Conservation (phyloP, 2,113 vertebrate species). For the Sturnira hondurensis region DNA sequence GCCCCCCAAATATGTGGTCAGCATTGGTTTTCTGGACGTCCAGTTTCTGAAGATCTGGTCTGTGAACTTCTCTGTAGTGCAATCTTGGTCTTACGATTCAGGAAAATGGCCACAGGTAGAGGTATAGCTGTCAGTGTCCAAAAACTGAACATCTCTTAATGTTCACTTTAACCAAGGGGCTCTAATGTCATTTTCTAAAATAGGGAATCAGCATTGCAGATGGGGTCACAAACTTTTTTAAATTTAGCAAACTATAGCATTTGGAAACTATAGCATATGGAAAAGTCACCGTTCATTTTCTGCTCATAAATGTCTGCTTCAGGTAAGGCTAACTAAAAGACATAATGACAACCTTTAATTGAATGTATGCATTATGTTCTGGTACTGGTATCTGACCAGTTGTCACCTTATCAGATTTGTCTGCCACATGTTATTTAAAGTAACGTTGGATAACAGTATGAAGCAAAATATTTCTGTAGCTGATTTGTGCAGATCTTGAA, state of each 20-base stretch:
- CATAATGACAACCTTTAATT: background rate
- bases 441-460: background rate
- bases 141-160: background rate
- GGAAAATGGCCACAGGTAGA: background rate
- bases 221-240: background rate
- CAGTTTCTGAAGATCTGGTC: background rate
- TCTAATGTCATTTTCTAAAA: background rate
- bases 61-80: background rate
- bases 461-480: constrained; percentile 10
- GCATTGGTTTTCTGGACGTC: background rate
- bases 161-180: background rate
- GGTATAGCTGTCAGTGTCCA: background rate
- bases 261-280: background rate
- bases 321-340: background rate
- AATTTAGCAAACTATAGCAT: background rate
- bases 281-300: background rate
- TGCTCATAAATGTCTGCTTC: background rate
- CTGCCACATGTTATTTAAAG: background rate
- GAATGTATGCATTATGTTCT: background rate
- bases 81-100: background rate
- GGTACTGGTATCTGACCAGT: background rate
- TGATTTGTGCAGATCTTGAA: background rate
- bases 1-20: background rate
- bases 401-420: background rate
- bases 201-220: background rate